A percentile compares a stretch with the other conserved stretches of the same genome.
Conservation (phyloP, 2,888 invertebrate species). For the Cantharis lateralis region DNA sequence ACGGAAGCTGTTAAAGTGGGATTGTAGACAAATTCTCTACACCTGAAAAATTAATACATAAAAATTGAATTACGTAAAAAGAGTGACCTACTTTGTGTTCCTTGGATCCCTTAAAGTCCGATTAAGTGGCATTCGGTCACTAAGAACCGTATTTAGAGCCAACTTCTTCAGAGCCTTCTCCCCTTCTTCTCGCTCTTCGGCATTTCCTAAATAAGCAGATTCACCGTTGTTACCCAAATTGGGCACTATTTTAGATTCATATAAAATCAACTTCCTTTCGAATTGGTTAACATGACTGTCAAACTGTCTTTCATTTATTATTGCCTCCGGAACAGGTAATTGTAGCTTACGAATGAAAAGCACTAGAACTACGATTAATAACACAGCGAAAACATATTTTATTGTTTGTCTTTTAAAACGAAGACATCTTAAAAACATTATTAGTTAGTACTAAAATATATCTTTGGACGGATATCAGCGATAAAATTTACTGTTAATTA, state of each 20-base stretch:
- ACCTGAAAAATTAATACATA: conserved; percentile 55
- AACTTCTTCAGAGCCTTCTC: conserved; percentile 78
- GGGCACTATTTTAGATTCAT: conserved; percentile 68
- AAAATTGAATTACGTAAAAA: neutral
- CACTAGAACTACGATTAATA: neutral
- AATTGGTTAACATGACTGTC: neutral
- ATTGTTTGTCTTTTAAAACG: conserved; percentile 6
- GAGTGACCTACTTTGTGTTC: conserved; percentile 55
- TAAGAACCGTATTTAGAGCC: conserved; percentile 86
- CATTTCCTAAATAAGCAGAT: conserved; percentile 68
- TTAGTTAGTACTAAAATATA: conserved; percentile 1
- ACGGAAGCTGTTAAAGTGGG: conserved; percentile 69
- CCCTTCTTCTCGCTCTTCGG: conserved; percentile 70
- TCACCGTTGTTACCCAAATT: conserved; percentile 76
- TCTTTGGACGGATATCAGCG: neutral
- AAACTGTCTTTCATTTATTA: neutral
- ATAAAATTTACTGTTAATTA: neutral
- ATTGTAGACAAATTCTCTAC: conserved; percentile 65
- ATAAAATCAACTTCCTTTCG: conserved; percentile 34
- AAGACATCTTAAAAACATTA: conserved; percentile 17
- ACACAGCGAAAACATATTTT: neutral
- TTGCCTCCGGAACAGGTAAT: neutral
- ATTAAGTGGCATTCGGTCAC: conserved; percentile 85
- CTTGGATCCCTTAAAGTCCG: conserved; percentile 72
- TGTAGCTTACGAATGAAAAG: conserved; percentile 13